A percentile compares a stretch with the other conserved stretches of the same genome.
phyloP scores from a whole-genome alignment of 2,797 vertebrate genomes.

The Caiman crocodilus region DNA sequence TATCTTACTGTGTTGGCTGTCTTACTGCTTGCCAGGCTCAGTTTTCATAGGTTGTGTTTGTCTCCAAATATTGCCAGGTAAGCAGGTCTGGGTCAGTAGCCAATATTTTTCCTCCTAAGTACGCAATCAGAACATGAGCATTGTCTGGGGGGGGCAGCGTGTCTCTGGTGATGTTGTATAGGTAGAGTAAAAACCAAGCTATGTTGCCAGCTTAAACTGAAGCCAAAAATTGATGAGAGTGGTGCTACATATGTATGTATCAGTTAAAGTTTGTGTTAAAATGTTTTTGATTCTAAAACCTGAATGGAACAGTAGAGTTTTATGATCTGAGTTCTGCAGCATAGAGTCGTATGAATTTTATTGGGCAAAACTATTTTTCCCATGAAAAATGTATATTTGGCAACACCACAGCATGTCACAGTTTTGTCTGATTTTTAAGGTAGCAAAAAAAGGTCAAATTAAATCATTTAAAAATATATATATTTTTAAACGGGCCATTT shows the following conservation, averaged over 20 bases:
- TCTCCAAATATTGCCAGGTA: background rate
- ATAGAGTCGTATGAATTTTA: background rate
- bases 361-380: background rate
- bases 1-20: background rate
- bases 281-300: too few species aligned
- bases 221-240: too few species aligned
- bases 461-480: background rate
- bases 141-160: too few species aligned
- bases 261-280: too few species aligned
- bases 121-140: too few species aligned
- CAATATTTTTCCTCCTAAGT: background rate
- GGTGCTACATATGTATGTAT: too few species aligned
- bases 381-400: background rate
- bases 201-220: too few species aligned
- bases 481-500: too few species aligned
- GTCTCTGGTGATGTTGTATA: too few species aligned
- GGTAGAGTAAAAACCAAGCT: too few species aligned
- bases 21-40: background rate
- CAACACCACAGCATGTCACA: background rate
- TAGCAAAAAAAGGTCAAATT: background rate
- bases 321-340: background rate
- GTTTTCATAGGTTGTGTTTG: background rate
- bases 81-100: background rate
- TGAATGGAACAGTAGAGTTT: background rate
- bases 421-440: slow-evolving; percentile 12